Evolutionary conservation across 2,113 vertebrate species (phyloP), one percentile per base, ranked within the genome.

Genomic region (Rhinopomastus cyanomelas): DNA sequence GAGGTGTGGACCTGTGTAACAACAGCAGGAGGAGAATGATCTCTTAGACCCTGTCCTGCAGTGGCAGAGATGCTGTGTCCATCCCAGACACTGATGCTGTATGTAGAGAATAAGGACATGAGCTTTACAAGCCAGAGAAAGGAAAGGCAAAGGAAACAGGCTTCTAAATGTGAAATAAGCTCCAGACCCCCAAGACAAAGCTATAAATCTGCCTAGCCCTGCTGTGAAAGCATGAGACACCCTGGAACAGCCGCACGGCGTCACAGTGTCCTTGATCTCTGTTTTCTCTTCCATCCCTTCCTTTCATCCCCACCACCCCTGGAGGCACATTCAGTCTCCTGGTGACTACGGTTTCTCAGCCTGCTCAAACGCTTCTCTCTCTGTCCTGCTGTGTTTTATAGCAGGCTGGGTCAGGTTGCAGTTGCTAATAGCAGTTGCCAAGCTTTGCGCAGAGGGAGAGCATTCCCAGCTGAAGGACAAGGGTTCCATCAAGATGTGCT

Each of bases 201-300:
- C 78, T 20, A 73, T 88, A 94, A 93, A 96, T 90, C 87, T 93
- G 88, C 84, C 36, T 44, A 5, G 81, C 86, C 81, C 77, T 37
- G 84, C 90, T 84, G 95, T 0, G 5, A 94, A 66, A 86, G 66
- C 78, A 34, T 75, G 65, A 91, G 88, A 86, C 71, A 52, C 77
- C 75, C 90, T 62, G 93, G 48, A 52, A 73, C 80, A 86, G 57
- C 92, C 85, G 22, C 88, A 75, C 5, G 71, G 88, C 68, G 26
- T 86, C 92, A 83, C 61, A 8, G 71, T 20, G 86, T 39, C 92
- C 90, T 95, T 93, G 88, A 88, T 86, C 81, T 91, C 90, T 56
- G 87, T 65, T 92, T 88, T 86, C 79, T 9, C 93, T 68, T n/a
- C 82, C 69, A 68, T 55, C n/a, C 56, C n/a, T 68, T 9, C 77